Conservation (phyloP, 2,113 vertebrate genomes). For the Centropus bengalensis region DNA sequence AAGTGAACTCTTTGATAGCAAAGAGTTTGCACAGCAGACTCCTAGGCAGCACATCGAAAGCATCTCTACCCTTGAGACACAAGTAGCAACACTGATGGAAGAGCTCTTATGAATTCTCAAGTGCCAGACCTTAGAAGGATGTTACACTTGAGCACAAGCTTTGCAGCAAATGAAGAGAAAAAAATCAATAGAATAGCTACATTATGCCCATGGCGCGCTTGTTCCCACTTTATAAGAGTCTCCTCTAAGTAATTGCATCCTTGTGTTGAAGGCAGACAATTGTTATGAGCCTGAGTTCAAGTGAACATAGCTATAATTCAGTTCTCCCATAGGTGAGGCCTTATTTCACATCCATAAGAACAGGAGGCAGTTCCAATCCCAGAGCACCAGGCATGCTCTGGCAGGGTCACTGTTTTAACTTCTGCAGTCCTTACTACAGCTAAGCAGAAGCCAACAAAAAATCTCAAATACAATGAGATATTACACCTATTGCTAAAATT, state of each 20-base stretch:
- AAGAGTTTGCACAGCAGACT: neutral
- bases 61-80: neutral
- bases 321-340: neutral
- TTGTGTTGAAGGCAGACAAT: neutral
- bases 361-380: neutral
- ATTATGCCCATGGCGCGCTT: neutral
- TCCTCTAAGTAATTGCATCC: neutral
- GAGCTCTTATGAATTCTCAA: neutral
- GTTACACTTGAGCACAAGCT: neutral
- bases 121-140: neutral
- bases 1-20: neutral
- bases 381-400: neutral
- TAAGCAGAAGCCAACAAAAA: neutral
- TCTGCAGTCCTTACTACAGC: neutral
- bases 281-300: neutral
- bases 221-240: neutral
- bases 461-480: neutral
- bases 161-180: neutral
- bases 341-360: neutral
- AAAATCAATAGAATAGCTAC: slow-evolving; percentile 27
- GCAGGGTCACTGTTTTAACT: neutral
- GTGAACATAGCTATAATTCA: neutral
- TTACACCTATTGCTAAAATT: neutral
- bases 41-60: neutral
- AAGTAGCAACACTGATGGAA: neutral